Percentiles rank a stretch among this genome's conserved stretches.
Evolutionary conservation across 2,113 vertebrate genomes (phyloP).

Genomic region (Capreolus pygargus): DNA sequence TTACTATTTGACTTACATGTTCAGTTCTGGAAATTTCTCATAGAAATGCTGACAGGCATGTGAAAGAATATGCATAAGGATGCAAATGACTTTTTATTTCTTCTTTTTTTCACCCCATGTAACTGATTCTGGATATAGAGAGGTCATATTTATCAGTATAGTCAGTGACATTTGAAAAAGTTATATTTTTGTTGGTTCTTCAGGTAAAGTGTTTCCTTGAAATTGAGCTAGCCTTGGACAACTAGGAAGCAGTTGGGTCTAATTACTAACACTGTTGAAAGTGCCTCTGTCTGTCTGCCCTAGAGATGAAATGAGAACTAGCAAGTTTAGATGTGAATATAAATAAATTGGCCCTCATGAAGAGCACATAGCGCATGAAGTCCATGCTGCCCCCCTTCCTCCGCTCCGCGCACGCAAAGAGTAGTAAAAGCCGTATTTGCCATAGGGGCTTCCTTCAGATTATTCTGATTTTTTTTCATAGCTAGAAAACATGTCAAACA

Average conservation of each 20-base stretch:
- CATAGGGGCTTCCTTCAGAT: background rate
- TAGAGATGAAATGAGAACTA: background rate
- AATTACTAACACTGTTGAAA: background rate
- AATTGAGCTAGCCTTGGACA: background rate
- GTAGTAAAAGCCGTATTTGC: background rate
- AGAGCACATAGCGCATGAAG: background rate
- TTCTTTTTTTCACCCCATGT: background rate
- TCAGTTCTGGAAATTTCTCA: background rate
- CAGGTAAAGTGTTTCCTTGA: background rate
- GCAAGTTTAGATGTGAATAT: background rate
- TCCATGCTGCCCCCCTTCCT: background rate
- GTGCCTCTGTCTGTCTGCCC: background rate
- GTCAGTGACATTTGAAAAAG: background rate
- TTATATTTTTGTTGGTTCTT: background rate
- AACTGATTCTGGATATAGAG: background rate
- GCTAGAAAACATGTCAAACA: slow-evolving; percentile 96
- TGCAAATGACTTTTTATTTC: background rate
- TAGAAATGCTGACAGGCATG: background rate
- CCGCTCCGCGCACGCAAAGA: background rate
- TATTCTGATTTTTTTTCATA: slow-evolving; percentile 66
- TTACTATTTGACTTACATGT: background rate
- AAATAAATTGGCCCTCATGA: background rate
- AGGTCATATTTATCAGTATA: background rate
- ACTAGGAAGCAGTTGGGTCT: background rate
- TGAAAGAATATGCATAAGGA: background rate